Evolutionary conservation across 2,888 invertebrate species (phyloP).

Genomic region (Conomelus anceps): DNA sequence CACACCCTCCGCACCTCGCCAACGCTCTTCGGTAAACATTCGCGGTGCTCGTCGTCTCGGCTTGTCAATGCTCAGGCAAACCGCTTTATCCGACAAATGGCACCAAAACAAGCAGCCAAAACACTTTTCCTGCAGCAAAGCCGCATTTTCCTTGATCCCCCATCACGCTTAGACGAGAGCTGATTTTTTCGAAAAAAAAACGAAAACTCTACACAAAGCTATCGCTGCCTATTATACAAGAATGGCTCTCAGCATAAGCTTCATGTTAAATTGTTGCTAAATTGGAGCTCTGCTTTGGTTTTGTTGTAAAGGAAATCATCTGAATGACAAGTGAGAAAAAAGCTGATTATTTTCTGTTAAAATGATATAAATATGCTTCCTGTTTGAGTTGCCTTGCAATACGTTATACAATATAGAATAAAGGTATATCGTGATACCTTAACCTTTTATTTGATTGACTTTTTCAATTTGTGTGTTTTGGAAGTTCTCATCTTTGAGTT

Average conservation of each 20-base stretch:
- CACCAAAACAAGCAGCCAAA: neutral
- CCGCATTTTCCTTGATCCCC: neutral
- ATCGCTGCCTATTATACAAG: neutral
- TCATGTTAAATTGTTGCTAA: no score
- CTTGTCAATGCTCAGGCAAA: neutral
- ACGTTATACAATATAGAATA: neutral
- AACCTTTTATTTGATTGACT: no score
- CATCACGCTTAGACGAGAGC: neutral
- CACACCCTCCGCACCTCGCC: neutral
- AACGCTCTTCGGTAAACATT: neutral
- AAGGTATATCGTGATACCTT: no score
- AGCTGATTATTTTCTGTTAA: no score
- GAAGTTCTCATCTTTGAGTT: no score
- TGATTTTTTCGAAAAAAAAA: neutral
- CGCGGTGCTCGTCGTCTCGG: neutral
- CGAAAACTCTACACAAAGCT: neutral
- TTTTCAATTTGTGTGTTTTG: no score
- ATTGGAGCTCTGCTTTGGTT: neutral
- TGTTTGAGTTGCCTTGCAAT: neutral
- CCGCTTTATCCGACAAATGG: neutral
- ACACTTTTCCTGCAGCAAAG: neutral
- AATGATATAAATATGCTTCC: neutral
- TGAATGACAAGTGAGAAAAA: neutral
- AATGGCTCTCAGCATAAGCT: neutral
- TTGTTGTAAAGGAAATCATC: neutral